Percentiles rank a stretch among this genome's conserved stretches.
Conservation (phyloP, 2,888 invertebrate genomes). For the Marasmarcha lunaedactyla region DNA sequence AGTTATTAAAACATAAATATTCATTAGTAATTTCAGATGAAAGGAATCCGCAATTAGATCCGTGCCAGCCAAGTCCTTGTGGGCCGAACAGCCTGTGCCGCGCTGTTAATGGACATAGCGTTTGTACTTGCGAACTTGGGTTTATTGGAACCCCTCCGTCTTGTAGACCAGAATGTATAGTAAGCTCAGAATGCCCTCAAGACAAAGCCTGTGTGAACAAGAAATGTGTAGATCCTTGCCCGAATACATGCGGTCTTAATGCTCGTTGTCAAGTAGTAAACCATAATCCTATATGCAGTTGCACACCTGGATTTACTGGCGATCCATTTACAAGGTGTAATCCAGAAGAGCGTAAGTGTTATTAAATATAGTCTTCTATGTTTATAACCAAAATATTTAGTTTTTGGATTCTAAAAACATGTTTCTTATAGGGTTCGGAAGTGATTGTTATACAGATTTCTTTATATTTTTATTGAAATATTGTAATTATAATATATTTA, state of each 20-base stretch:
- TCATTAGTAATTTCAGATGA: conserved; percentile 27
- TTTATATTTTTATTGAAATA: no score
- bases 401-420: neutral
- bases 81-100: conserved; percentile 86
- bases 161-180: conserved; percentile 86
- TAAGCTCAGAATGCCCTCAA: conserved; percentile 86
- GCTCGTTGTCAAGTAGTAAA: conserved; percentile 87
- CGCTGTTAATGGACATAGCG: conserved; percentile 80
- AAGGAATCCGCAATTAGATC: conserved; percentile 49
- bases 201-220: conserved; percentile 84
- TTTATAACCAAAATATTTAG: neutral
- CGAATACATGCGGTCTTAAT: conserved; percentile 83
- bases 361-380: no score
- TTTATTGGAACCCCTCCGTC: conserved; percentile 84
- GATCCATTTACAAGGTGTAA: conserved; percentile 82
- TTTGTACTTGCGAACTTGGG: conserved; percentile 81
- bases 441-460: no score
- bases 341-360: conserved; percentile 70
- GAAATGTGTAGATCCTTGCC: conserved; percentile 85
- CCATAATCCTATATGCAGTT: conserved; percentile 89
- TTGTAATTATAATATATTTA: no score
- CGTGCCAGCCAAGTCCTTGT: conserved; percentile 86
- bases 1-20: no score
- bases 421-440: neutral
- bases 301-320: conserved; percentile 81